Conservation (phyloP, 2,888 invertebrate genomes). For the Idaea biselata region DNA sequence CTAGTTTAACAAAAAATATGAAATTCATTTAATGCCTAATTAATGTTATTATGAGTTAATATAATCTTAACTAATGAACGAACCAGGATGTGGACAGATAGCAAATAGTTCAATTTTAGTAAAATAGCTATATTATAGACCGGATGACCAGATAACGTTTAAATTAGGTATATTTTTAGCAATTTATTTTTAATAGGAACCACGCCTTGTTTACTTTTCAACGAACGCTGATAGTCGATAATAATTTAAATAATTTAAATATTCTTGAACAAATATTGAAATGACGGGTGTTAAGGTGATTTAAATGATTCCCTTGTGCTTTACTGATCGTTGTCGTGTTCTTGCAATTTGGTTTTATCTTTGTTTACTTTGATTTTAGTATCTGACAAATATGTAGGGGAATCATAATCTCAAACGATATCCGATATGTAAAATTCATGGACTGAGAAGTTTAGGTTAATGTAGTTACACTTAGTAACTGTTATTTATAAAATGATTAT, state of each 20-base stretch:
- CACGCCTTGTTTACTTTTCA: constrained; percentile 55
- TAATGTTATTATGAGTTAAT: constrained; percentile 38
- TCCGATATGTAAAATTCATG: constrained; percentile 23
- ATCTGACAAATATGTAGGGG: constrained; percentile 4
- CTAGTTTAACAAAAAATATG: not conserved
- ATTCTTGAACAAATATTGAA: constrained; percentile 52
- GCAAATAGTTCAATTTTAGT: constrained; percentile 41
- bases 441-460: constrained; percentile 24
- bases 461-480: no score
- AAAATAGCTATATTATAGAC: constrained; percentile 41
- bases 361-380: not conserved
- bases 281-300: constrained; percentile 43
- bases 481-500: no score
- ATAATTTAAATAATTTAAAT: constrained; percentile 6
- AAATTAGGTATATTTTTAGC: constrained; percentile 39
- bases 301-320: constrained; percentile 55
- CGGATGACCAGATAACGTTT: constrained; percentile 56
- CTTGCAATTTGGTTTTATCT: not conserved
- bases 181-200: constrained; percentile 14
- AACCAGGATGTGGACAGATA: constrained; percentile 59
- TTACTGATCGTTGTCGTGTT: constrained; percentile 10
- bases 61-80: constrained; percentile 57
- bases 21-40: constrained; percentile 22
- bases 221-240: constrained; percentile 21
- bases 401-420: constrained; percentile 17